These are phyloP conservation scores for Campoplex nolae DNA, from an alignment of 2,888 invertebrate species.

Conservation along the genomic window DNA sequence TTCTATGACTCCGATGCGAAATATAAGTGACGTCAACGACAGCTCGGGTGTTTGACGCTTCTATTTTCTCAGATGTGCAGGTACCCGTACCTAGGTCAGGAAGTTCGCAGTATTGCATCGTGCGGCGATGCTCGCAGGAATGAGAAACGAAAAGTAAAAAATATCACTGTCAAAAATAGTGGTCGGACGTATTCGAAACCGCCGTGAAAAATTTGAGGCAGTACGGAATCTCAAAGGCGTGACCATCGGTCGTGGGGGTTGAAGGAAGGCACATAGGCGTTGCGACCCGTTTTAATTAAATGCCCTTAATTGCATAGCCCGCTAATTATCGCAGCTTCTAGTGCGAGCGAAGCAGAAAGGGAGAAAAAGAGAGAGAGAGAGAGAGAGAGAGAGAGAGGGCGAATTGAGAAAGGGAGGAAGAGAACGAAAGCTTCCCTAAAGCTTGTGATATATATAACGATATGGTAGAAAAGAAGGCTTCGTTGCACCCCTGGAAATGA, in stretches of 20 bases:
- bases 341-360: conserved; percentile 47
- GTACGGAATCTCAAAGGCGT: conserved; percentile 60
- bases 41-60: background rate
- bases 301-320: conserved; percentile 81
- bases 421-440: conserved; percentile 62
- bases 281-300: conserved; percentile 81
- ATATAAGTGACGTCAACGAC: background rate
- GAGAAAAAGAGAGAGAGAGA: conserved; percentile 14
- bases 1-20: background rate
- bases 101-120: background rate
- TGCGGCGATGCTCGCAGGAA: background rate
- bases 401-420: conserved; percentile 10
- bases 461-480: conserved; percentile 57
- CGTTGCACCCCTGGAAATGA: conserved; percentile 58
- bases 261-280: conserved; percentile 56
- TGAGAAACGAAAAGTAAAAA: background rate
- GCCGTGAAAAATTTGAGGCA: conserved; percentile 51
- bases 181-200: conserved; percentile 20
- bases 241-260: conserved; percentile 47
- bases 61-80: background rate
- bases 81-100: background rate
- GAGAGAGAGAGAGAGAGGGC: conserved; percentile 23
- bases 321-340: conserved; percentile 78
- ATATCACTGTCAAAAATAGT: conserved; percentile 15
- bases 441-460: conserved; percentile 44